Conservation (phyloP, 2,797 vertebrate species). For the Lacerta viridis region DNA sequence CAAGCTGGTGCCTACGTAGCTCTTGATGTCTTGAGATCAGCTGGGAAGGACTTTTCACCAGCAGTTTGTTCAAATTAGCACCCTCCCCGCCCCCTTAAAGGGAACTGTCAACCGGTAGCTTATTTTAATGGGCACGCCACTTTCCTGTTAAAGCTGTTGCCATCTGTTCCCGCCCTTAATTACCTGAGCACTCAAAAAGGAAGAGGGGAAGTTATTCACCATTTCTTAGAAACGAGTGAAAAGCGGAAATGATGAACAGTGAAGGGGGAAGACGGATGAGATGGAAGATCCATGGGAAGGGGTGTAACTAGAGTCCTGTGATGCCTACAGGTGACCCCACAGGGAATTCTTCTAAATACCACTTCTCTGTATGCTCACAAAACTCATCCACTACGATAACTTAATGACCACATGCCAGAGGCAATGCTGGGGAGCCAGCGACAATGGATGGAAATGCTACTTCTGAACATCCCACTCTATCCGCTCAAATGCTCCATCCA, state of each 20-base stretch:
- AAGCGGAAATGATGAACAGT: too few relatives aligned
- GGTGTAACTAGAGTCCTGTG: too few relatives aligned
- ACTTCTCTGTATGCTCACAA: too few relatives aligned
- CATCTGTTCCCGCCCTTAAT: conserved; percentile 61
- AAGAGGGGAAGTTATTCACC: background rate
- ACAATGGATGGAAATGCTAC: too few relatives aligned
- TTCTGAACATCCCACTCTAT: too few relatives aligned
- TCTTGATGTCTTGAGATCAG: background rate
- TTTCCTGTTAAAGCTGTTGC: background rate
- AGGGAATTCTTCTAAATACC: too few relatives aligned
- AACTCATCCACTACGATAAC: too few relatives aligned
- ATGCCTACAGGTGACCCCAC: too few relatives aligned
- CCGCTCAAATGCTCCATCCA: too few relatives aligned
- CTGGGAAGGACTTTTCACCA: background rate
- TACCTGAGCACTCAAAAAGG: rapidly evolving
- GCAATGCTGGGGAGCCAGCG: too few relatives aligned
- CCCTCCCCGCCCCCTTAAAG: background rate
- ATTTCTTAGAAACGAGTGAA: background rate
- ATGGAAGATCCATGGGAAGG: background rate
- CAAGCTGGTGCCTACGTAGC: background rate
- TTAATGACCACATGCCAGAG: too few relatives aligned
- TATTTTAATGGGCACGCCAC: rapidly evolving
- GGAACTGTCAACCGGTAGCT: conserved; percentile 44
- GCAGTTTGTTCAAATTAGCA: background rate
- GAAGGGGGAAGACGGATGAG: background rate